A percentile compares a stretch with the other conserved stretches of the same genome.
Conservation (phyloP, 2,113 vertebrate species). For the Hoplias malabaricus region DNA sequence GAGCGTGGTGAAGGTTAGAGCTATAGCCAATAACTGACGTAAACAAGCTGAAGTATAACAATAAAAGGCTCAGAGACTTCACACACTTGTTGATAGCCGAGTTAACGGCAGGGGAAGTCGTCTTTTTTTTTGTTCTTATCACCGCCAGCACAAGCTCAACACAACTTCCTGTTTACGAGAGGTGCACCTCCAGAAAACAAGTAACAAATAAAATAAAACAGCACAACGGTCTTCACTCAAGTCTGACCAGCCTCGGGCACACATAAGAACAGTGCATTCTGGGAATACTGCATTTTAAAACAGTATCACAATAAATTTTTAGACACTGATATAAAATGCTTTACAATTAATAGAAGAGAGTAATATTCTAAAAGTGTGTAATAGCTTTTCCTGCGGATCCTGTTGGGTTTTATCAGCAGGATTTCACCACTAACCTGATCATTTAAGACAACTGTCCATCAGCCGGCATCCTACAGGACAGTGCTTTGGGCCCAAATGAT, state of each 20-base stretch:
- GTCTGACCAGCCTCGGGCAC: neutral
- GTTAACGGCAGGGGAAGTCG: neutral
- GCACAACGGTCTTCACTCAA: too few relatives aligned
- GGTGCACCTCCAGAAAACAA: neutral
- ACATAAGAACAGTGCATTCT: constrained; percentile 39
- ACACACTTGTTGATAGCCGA: neutral
- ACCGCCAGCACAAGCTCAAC: neutral
- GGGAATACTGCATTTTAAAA: constrained; percentile 47
- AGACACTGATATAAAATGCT: neutral
- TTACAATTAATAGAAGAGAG: too few relatives aligned
- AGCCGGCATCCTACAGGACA: too few relatives aligned
- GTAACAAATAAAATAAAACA: too few relatives aligned
- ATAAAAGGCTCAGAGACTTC: neutral
- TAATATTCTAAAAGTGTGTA: too few relatives aligned
- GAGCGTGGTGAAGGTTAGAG: neutral
- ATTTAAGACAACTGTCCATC: too few relatives aligned
- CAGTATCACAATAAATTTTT: constrained; percentile 24
- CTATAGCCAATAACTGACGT: neutral
- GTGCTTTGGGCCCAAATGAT: too few relatives aligned
- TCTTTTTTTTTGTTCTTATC: neutral
- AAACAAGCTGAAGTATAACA: neutral
- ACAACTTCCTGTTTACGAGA: constrained; percentile 5
- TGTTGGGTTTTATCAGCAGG: too few relatives aligned
- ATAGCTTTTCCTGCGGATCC: too few relatives aligned
- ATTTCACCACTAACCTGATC: too few relatives aligned